Evolutionary conservation across 2,888 invertebrate genomes (phyloP), one percentile per base, ranked within the genome.

Genomic region (Amphiduros pacificus): DNA sequence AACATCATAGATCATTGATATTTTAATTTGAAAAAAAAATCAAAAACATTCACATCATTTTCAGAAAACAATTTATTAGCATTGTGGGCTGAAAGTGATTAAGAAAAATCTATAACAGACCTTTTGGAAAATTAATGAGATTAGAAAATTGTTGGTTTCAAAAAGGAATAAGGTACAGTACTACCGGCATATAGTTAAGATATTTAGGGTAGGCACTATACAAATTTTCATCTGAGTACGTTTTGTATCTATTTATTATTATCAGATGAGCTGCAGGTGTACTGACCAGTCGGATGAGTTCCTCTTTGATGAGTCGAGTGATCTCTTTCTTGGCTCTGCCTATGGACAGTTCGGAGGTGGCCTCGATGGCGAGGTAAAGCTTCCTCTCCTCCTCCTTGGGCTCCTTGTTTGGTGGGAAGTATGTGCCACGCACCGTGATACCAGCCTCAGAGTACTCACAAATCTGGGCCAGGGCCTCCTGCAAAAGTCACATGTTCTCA

Each of bases 371-470:
- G 70, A 99, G 87, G 84, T 97, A 99, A 0, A 99, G 86, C 79
- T 97, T 98, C 24, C 97, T 86, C 76, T 99, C 98, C 4, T 68
- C 76, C 2, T 77, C 78, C 64, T 78, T 75, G 5, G 78, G 77
- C 81, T 95, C 94, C 63, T 95, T 95, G 1, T 91, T 89, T 0
- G 91, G 90, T 11, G 94, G 94, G 78, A 93, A 94, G 74, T 85
- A 87, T 0, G 96, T 96, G n/a, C 99, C 99, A 49, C 98, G 88
- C 0, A 99, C 99, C 0, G 98, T 97, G 66, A 99, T 91, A 40
- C 99, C 99, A 0, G 98, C 99, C 82, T 99, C 99, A 0, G 97
- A 97, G 83, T 97, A 98, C 83, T 99, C 99, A 54, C 95, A 94
- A 75, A 99, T 97, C 79, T 98, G 93, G 0, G 95, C 95, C 69